These are phyloP conservation scores for Volucella inflata DNA, from an alignment of 2,888 invertebrate genomes.

Conservation along the genomic window DNA sequence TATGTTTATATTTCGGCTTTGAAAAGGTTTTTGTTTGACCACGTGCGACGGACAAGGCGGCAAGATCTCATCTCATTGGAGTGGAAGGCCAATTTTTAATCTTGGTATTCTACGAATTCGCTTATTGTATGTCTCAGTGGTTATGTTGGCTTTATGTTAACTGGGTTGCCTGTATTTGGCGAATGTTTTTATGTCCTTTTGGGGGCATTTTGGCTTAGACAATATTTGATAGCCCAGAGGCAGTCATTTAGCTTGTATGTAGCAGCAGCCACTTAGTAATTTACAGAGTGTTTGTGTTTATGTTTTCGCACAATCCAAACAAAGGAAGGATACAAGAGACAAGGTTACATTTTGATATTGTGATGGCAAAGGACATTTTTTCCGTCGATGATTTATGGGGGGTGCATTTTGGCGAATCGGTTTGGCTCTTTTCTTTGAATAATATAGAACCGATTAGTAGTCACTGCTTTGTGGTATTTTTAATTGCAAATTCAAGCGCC, in stretches of 20 bases:
- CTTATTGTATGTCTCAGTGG: constrained; percentile 14
- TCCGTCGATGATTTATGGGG: constrained; percentile 50
- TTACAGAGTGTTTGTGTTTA: constrained; percentile 61
- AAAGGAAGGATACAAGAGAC: constrained; percentile 2
- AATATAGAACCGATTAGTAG: constrained; percentile 3
- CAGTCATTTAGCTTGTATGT: constrained; percentile 35
- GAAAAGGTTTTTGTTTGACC: constrained; percentile 40
- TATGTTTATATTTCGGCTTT: constrained; percentile 38
- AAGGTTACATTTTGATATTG: constrained; percentile 2
- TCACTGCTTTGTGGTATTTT: not conserved
- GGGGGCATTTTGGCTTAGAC: constrained; percentile 50
- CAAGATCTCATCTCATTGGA: constrained; percentile 45
- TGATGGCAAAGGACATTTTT: constrained; percentile 22
- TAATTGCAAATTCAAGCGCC: not conserved
- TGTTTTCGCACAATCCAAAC: constrained; percentile 19
- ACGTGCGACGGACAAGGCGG: constrained; percentile 22
- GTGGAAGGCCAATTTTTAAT: constrained; percentile 61
- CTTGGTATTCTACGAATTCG: constrained; percentile 69
- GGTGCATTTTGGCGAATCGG: constrained; percentile 13
- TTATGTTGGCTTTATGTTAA: not conserved
- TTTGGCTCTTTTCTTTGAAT: not conserved
- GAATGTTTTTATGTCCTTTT: constrained; percentile 58
- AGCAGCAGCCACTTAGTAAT: constrained; percentile 52
- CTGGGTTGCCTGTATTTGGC: not conserved
- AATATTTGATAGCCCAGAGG: constrained; percentile 56